Percentiles rank a stretch among this genome's conserved stretches.
These are phyloP conservation scores for Nothocercus nigrocapillus DNA, from an alignment of 2,113 vertebrate genomes.

Conservation along the genomic window DNA sequence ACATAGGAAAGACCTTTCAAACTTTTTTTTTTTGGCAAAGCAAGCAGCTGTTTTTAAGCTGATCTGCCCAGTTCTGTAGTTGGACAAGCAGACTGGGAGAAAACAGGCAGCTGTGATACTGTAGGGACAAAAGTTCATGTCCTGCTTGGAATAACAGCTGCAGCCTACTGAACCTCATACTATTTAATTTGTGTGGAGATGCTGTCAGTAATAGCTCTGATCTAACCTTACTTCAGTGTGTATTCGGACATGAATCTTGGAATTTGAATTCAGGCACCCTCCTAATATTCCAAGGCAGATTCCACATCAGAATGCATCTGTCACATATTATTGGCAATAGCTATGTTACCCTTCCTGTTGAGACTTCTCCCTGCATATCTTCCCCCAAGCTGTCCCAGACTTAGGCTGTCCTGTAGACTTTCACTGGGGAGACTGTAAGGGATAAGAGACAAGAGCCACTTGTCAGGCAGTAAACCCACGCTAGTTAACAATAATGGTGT, in stretches of 20 bases:
- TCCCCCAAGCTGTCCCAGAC: background rate
- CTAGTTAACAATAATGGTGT: background rate
- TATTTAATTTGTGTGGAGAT: background rate
- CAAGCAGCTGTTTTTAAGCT: background rate
- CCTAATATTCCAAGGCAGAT: background rate
- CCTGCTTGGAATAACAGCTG: background rate
- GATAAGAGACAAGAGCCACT: background rate
- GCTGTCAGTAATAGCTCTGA: background rate
- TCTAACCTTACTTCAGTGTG: background rate
- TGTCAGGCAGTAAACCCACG: background rate
- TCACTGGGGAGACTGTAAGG: background rate
- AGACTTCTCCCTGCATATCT: background rate
- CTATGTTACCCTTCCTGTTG: background rate
- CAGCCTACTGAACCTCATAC: no score
- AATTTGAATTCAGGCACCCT: background rate
- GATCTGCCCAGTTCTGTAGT: conserved; percentile 7
- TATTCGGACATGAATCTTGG: background rate
- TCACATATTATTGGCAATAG: background rate
- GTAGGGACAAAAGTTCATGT: background rate
- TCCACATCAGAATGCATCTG: background rate
- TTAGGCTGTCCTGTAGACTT: background rate
- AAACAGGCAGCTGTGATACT: background rate
- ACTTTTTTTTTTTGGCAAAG: background rate
- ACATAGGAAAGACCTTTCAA: background rate
- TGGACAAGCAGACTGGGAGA: background rate